Conservation (phyloP, 2,113 vertebrate species). For the Lethenteron camtschaticum region DNA sequence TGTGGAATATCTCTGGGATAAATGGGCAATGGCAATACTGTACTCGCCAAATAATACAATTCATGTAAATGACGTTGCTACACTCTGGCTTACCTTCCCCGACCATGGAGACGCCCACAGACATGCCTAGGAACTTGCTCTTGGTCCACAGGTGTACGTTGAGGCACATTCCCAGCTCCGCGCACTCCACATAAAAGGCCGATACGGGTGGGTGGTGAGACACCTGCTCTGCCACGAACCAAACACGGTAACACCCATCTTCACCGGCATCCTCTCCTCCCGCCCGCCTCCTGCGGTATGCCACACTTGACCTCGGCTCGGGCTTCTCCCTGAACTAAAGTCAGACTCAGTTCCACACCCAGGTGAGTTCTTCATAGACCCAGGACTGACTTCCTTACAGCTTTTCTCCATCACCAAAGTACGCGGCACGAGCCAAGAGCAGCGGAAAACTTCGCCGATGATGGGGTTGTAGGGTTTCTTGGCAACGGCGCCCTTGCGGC, state of each 20-base stretch:
- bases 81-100: conserved; percentile 49
- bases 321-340: conserved; percentile 9
- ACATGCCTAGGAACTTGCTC: conserved; percentile 99
- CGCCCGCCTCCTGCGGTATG: conserved; percentile 15
- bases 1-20: neutral
- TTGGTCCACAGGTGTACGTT: conserved; percentile 94
- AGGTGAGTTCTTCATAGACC: no score
- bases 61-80: no score
- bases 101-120: conserved; percentile 86
- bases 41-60: no score
- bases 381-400: no score
- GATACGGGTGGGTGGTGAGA: conserved; percentile 96
- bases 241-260: conserved; percentile 36
- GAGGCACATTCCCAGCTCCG: conserved; percentile 65
- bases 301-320: conserved; percentile 12
- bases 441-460: conserved; percentile 88
- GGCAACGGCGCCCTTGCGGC: conserved; percentile 82
- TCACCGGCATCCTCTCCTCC: conserved; percentile 11
- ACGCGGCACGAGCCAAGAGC: conserved; percentile 57
- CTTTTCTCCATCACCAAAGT: no score
- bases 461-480: conserved; percentile 99
- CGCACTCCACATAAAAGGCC: conserved; percentile 87
- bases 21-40: neutral
- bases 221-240: conserved; percentile 86
- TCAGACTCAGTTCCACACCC: no score